These are phyloP conservation scores for Microplitis demolitor DNA, from an alignment of 1,140 invertebrate genomes.

Conservation along the genomic window DNA sequence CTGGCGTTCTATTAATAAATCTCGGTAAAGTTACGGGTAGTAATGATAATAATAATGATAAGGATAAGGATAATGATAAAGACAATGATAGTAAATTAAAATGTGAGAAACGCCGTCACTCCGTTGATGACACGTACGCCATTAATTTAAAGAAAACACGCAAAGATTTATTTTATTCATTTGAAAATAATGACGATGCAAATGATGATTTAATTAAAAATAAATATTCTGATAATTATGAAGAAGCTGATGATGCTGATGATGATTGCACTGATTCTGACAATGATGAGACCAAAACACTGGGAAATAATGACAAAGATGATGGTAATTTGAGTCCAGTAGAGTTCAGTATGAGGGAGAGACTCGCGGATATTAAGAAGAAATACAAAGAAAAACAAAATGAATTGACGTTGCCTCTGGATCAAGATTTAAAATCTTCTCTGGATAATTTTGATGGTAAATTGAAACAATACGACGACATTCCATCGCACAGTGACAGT, in stretches of 20 bases:
- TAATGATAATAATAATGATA: constrained; percentile 34
- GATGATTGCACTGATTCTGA: constrained; percentile 41
- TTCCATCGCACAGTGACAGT: constrained; percentile 3
- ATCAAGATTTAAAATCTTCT: no score
- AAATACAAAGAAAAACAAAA: constrained; percentile 83
- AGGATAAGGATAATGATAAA: no score
- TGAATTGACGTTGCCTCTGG: constrained; percentile 65
- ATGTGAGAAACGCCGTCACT: constrained; percentile 30
- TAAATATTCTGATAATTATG: constrained; percentile 11
- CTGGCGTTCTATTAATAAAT: constrained; percentile 38
- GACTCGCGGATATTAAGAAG: constrained; percentile 78
- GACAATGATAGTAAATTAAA: constrained; percentile 38
- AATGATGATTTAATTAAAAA: constrained; percentile 37
- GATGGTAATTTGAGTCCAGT: constrained; percentile 70
- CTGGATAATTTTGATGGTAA: constrained; percentile 25
- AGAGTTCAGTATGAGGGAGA: constrained; percentile 79
- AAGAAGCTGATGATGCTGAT: constrained; percentile 18
- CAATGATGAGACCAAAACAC: constrained; percentile 31
- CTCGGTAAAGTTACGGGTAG: constrained; percentile 32
- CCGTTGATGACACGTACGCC: constrained; percentile 34
- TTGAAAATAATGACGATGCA: constrained; percentile 15
- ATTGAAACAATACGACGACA: constrained; percentile 2
- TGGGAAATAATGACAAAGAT: constrained; percentile 40
- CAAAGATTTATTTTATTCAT: constrained; percentile 13
- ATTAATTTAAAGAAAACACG: constrained; percentile 28